Evolutionary conservation across 2,797 vertebrate species (phyloP).

Genomic region (Danio choprae): DNA sequence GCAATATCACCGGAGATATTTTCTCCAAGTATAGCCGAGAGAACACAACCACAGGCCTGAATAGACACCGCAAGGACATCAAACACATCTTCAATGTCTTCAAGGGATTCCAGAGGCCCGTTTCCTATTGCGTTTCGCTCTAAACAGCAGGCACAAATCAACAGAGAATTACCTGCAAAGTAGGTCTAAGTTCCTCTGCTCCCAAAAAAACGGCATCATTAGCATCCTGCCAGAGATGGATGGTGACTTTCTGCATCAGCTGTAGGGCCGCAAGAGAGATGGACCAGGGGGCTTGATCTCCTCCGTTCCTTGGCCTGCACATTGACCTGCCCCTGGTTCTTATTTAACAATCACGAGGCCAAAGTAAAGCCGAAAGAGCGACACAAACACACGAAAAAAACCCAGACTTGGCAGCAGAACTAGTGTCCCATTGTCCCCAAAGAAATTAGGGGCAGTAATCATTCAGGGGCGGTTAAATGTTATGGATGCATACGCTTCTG

Average conservation of each 20-base stretch:
- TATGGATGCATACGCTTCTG: conserved; percentile 70
- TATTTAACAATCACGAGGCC: conserved; percentile 86
- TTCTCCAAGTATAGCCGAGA: conserved; percentile 68
- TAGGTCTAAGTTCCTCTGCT: conserved; percentile 67
- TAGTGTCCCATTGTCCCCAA: conserved; percentile 83
- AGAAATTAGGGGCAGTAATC: conserved; percentile 87
- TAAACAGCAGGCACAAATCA: conserved; percentile 65
- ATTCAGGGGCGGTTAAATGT: conserved; percentile 82
- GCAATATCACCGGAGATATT: conserved; percentile 43
- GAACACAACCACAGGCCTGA: conserved; percentile 68
- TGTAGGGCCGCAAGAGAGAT: conserved; percentile 71
- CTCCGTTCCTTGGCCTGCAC: conserved; percentile 76
- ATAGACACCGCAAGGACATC: conserved; percentile 70
- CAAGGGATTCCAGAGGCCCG: conserved; percentile 65
- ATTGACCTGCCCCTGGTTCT: conserved; percentile 83
- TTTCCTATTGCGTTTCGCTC: conserved; percentile 60
- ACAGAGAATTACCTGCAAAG: conserved; percentile 72
- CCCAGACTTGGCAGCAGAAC: conserved; percentile 77
- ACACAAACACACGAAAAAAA: conserved; percentile 26
- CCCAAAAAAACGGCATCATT: conserved; percentile 75
- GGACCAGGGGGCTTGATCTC: conserved; percentile 67
- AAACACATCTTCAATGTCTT: conserved; percentile 68
- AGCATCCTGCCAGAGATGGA: conserved; percentile 82
- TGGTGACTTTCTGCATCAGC: conserved; percentile 81
- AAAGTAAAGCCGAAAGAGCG: conserved; percentile 59